Conservation (phyloP, 1,140 invertebrate species). For the Bombus terrestris region DNA sequence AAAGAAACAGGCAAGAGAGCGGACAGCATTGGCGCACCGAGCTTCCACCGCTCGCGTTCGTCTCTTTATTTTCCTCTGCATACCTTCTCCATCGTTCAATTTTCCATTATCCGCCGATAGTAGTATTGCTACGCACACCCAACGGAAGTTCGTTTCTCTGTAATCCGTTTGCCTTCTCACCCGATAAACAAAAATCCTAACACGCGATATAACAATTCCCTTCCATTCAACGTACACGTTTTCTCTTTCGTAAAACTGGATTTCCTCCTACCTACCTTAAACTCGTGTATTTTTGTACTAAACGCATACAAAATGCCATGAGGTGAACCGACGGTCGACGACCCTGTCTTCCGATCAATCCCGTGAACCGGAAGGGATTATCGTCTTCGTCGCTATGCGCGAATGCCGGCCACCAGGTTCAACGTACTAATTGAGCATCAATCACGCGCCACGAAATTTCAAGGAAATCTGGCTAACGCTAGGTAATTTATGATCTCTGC, state of each 20-base stretch:
- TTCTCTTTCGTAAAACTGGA: constrained; percentile 44
- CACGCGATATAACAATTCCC: constrained; percentile 41
- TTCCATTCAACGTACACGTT: not conserved
- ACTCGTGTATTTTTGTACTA: constrained; percentile 73
- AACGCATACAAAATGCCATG: constrained; percentile 68
- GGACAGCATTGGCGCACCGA: not conserved
- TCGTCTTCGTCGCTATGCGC: not conserved
- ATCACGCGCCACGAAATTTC: constrained; percentile 22
- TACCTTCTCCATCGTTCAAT: not conserved
- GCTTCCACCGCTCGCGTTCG: not conserved
- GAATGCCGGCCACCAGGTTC: not conserved
- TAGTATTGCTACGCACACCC: constrained; percentile 38
- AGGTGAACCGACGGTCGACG: constrained; percentile 36
- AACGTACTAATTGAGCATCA: constrained; percentile 7
- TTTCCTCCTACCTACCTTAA: constrained; percentile 57
- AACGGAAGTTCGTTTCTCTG: constrained; percentile 18
- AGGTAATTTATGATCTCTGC: no score
- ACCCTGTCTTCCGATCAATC: not conserved
- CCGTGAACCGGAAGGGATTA: not conserved
- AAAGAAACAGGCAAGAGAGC: constrained; percentile 30
- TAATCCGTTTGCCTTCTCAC: constrained; percentile 22
- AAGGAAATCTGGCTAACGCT: no score
- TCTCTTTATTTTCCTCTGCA: constrained; percentile 4
- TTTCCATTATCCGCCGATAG: constrained; percentile 34
- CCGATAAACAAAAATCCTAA: constrained; percentile 45